These are phyloP conservation scores for Cyaniris semiargus DNA, from an alignment of 2,888 invertebrate genomes.

Conservation along the genomic window DNA sequence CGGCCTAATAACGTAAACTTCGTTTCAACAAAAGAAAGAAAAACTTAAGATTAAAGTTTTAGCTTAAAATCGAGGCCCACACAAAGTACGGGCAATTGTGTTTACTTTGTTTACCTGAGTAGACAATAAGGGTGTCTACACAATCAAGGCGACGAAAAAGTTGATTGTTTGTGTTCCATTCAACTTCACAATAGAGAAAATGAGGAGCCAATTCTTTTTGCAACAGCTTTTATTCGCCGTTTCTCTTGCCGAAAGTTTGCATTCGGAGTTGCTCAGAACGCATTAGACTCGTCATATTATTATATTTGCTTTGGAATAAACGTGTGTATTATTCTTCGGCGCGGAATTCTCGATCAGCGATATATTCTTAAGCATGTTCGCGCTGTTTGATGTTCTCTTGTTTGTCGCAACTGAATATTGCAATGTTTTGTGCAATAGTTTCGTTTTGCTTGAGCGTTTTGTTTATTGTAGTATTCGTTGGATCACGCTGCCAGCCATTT, in stretches of 20 bases:
- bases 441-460: background rate
- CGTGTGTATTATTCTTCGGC: slow-evolving; percentile 56
- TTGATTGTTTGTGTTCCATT: slow-evolving; percentile 75
- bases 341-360: slow-evolving; percentile 63
- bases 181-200: slow-evolving; percentile 77
- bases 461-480: background rate
- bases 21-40: slow-evolving; percentile 20
- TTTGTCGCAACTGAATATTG: background rate
- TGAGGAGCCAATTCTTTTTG: slow-evolving; percentile 75
- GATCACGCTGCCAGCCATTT: background rate
- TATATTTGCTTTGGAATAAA: slow-evolving; percentile 70
- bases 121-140: slow-evolving; percentile 75
- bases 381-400: slow-evolving; percentile 40
- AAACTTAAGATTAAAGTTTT: slow-evolving; percentile 21
- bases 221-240: slow-evolving; percentile 68
- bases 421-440: slow-evolving; percentile 7
- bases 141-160: slow-evolving; percentile 71
- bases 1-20: slow-evolving; percentile 5
- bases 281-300: slow-evolving; percentile 67
- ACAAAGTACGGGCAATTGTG: slow-evolving; percentile 65
- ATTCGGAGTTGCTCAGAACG: slow-evolving; percentile 66
- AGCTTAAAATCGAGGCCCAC: slow-evolving; percentile 43
- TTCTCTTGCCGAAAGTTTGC: slow-evolving; percentile 71
- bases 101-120: slow-evolving; percentile 73
- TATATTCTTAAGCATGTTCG: slow-evolving; percentile 47